Evolutionary conservation across 2,797 vertebrate species (phyloP), one percentile per base, ranked within the genome.

Genomic region (Vultur gryphus): DNA sequence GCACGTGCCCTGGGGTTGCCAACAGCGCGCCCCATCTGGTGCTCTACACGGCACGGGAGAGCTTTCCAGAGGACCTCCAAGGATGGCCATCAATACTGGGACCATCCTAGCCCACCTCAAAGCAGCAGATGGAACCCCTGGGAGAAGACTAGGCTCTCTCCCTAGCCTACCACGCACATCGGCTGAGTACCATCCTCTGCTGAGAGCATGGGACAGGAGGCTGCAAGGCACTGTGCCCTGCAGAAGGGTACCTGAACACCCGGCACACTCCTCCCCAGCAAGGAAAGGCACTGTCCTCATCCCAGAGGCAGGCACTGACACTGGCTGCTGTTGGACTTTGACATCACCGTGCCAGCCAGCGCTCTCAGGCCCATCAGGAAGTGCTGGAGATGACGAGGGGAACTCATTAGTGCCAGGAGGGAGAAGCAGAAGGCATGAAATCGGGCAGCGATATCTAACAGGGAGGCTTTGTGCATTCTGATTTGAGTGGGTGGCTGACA

Each of bases 351-450:
- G 5, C 54, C 13, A 13, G 49, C 48, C 86, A 90, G 43, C 57
- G 39, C 41, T 29, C 43, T 71, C 84, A 26, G 71, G 29, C 33
- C 81, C 78, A 48, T 49, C 62, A 69, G 43, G 69, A 92, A 83
- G 71, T 28, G 16, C 67, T 48, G 84, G 55, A 87, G 52, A 77
- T 87, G 84, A 92, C 2, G 25, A 31, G 29, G 33, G 39, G 28
- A 87, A 85, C 58, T 85, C 67, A 44, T 92, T 69, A 93, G 43
- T 0, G 0, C 78, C 78, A 91, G 78, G 57, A 89, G 21, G 33
- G 61, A 89, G 75, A 93, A 93, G 78, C 64, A 93, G 73, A 82
- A 91, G 87, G 78, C 92, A 92, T 65, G 71, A 95, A 96, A 92
- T 75, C 0, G 2, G 86, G 41, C 41, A 89, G 70, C 35, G 73